Evolutionary conservation across 2,888 invertebrate species (phyloP), one percentile per base, ranked within the genome.

Genomic region (Julus scandinavius): DNA sequence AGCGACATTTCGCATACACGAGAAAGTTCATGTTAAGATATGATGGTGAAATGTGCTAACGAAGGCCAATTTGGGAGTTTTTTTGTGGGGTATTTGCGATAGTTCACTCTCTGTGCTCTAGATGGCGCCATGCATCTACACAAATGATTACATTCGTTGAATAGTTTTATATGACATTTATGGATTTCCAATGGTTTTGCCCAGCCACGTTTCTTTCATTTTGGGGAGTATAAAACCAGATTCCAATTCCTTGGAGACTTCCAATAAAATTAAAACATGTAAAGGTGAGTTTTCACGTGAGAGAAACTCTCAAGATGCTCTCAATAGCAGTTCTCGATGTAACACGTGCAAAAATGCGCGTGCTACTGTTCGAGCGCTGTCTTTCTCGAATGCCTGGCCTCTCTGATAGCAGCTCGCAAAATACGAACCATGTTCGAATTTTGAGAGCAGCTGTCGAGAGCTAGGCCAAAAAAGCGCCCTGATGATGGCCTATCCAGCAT

Each of bases 251-350:
- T 72, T 72, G 5, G 72, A 29, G 72, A 72, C 72, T 72, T 29
- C 72, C 5, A 20, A 72, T 72, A 72, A 72, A 72, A 72, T 72
- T 72, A 72, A 72, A 72, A 72, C 72, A 72, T 72, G 72, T 20
- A 9, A 72, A 72, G 72, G 20, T 29, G 72, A 7, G 29, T 29
- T 29, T 29, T 1, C 29, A 29, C 29, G 29, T 29, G 29, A 29
- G 29, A 29, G 29, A 29, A 29, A 1, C 29, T 29, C 29, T 29
- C 29, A 29, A 29, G 29, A 29, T 1, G 29, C 29, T 29, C 29
- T 29, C 29, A 29, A 29, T 29, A 1, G 29, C 29, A 29, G 29
- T 29, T 29, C 29, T 29, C 29, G 29, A 29, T 29, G 29, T 29
- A 29, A 29, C 29, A 29, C 29, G 29, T 29, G 29, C 29, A 29